Evolutionary conservation across 2,797 vertebrate genomes (phyloP), one percentile per base, ranked within the genome.

Genomic region (Glyptemys insculpta): DNA sequence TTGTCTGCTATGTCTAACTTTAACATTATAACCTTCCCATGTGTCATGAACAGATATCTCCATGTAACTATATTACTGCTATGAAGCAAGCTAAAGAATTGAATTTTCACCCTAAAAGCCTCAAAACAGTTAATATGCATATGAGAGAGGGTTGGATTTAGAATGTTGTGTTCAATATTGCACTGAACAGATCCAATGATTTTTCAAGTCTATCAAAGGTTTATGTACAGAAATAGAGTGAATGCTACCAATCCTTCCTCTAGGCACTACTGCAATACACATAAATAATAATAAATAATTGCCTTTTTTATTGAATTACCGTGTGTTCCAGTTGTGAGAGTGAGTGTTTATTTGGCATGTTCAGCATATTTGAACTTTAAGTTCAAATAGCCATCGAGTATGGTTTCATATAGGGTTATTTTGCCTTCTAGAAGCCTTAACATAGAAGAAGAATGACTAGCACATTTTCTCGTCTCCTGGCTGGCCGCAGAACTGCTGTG

Each of bases 381-480:
- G n/a, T 72, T 72, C 37, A 41, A 72, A 8, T 8, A 78, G 44
- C 12, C 74, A 78, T 23, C 44, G 49, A 31, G 27, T 78, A 41
- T 0, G 6, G 7, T 31, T 56, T 96, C 59, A 91, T 37, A 76
- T 1, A 11, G 25, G 34, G 4, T 9, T 89, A 54, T 90, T 65
- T 87, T 96, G 49, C 89, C 81, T 96, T 94, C 12, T 90, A 98
- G 96, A 95, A 90, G 84, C 79, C 3, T 19, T 29, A 79, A 83
- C 82, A 49, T 93, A 92, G 4, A n/a, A 12, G 88, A 95, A 98
- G 85, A 89, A 99, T 99, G 99, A 98, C 99, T 68, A 97, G 97
- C 96, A 98, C 98, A 54, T 99, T 99, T 98, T 98, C 98, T 8
- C 99, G 98, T 89, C 90, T 99, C 96, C 96, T 99, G 86, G 98